Evolutionary conservation across 2,888 invertebrate species (phyloP).

Genomic region (Cylloceria caligata): DNA sequence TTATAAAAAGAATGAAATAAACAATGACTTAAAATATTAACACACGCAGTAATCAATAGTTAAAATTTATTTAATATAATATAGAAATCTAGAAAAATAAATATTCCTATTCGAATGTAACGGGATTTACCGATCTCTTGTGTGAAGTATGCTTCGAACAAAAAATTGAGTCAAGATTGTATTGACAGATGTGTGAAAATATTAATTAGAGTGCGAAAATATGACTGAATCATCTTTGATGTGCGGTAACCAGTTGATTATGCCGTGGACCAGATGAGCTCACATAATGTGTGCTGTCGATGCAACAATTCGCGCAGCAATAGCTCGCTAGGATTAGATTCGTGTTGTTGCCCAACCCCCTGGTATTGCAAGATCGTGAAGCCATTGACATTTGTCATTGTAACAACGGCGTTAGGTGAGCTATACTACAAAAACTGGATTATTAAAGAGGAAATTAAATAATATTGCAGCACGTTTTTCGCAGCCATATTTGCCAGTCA

Average conservation of each 20-base stretch:
- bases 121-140: not conserved
- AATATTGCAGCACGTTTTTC: not conserved
- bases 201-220: not conserved
- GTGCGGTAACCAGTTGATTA: constrained; percentile 27
- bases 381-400: constrained; percentile 77
- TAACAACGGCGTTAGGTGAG: constrained; percentile 80
- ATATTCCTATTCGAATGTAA: no score
- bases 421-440: not conserved
- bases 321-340: constrained; percentile 70
- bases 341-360: constrained; percentile 66
- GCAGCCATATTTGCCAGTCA: constrained; percentile 81
- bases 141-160: not conserved
- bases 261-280: constrained; percentile 75
- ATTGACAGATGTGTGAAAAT: constrained; percentile 5
- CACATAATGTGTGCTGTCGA: constrained; percentile 72
- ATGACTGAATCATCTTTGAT: constrained; percentile 2
- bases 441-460: not conserved
- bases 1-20: no score
- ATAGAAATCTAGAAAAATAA: no score
- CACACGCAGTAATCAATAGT: no score
- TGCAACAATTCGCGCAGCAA: constrained; percentile 76
- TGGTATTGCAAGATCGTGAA: constrained; percentile 78
- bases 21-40: no score
- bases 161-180: not conserved
- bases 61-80: no score